A percentile compares a stretch with the other conserved stretches of the same genome.
phyloP scores from a whole-genome alignment of 2,888 invertebrate genomes.

The Meiosimyza platycephala region DNA sequence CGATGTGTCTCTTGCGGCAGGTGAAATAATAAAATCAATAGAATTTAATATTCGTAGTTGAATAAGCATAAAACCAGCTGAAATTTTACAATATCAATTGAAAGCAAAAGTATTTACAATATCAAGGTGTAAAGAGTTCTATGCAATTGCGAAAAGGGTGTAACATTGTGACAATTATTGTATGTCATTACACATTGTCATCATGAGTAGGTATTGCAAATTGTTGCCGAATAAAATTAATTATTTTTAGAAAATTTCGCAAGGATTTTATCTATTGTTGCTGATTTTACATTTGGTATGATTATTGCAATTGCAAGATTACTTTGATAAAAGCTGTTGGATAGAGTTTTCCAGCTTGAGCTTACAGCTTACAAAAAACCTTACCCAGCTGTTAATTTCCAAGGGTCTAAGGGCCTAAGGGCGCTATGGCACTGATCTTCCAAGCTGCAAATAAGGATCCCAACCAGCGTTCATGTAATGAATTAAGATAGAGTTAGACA shows the following conservation, averaged over 20 bases:
- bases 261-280: not conserved
- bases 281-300: no score
- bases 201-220: constrained; percentile 6
- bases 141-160: constrained; percentile 20
- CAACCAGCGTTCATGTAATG: no score
- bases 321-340: no score
- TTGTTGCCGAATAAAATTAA: not conserved
- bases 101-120: not conserved
- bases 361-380: no score
- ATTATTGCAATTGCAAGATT: no score
- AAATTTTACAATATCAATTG: constrained; percentile 9
- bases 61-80: constrained; percentile 36
- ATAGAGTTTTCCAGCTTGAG: no score
- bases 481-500: no score
- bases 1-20: constrained; percentile 25
- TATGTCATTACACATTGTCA: constrained; percentile 19
- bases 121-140: not conserved
- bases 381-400: no score
- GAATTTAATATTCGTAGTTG: constrained; percentile 5
- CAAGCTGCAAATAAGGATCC: no score
- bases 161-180: constrained; percentile 6
- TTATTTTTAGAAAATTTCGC: not conserved
- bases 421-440: no score
- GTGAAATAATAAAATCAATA: constrained; percentile 2
- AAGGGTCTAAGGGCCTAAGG: no score